phyloP scores from a whole-genome alignment of 23 tunicate genomes.

The Halocynthia aurantium region DNA sequence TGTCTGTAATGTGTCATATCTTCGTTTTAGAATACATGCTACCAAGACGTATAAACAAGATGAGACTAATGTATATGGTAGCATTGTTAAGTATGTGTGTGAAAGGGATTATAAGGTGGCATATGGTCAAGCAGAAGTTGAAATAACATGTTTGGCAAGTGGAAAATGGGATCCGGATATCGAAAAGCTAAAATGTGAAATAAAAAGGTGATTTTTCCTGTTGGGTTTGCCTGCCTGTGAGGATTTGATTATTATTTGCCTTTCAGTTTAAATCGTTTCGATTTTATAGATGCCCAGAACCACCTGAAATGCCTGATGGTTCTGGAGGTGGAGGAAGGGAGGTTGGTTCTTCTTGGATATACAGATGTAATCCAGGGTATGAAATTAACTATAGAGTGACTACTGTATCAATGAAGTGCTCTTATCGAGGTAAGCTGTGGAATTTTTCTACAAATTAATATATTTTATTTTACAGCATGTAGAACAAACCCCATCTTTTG shows the following conservation, averaged over 20 bases:
- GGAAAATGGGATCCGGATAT: conserved; percentile 57
- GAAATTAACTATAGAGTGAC: not conserved
- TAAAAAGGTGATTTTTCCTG: conserved; percentile 2
- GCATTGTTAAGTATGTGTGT: conserved; percentile 23
- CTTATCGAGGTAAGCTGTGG: too few relatives aligned
- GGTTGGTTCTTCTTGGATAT: conserved; percentile 32
- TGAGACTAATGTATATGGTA: not conserved
- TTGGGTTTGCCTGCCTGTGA: not conserved
- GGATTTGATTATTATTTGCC: too few relatives aligned
- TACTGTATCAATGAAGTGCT: not conserved
- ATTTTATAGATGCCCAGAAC: conserved; percentile 17
- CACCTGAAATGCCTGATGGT: conserved; percentile 28
- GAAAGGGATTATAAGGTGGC: conserved; percentile 1
- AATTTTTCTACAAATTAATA: too few relatives aligned
- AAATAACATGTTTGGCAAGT: conserved; percentile 35
- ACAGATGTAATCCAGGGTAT: conserved; percentile 21
- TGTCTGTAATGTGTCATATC: too few relatives aligned
- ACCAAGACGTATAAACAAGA: too few relatives aligned
- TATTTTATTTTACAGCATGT: too few relatives aligned
- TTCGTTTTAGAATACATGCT: not conserved
- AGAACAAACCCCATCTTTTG: too few relatives aligned
- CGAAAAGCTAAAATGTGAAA: not conserved
- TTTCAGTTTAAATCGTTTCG: not conserved
- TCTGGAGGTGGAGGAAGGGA: conserved; percentile 18
- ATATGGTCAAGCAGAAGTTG: conserved; percentile 1